Evolutionary conservation across 1,140 invertebrate species (phyloP).

Genomic region (Sarcophaga bullata): DNA sequence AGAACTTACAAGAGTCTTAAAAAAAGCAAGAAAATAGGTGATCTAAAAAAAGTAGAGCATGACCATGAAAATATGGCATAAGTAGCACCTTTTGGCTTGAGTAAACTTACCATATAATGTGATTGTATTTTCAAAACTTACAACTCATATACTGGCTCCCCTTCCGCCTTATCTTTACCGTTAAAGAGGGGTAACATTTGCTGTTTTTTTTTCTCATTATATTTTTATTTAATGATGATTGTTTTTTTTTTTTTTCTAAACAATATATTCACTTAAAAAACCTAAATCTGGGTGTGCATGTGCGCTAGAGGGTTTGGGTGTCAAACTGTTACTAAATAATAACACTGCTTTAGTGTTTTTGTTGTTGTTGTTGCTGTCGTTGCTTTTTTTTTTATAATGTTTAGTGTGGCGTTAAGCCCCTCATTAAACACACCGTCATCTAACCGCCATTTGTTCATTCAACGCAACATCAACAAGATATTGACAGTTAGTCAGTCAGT

Average conservation of each 20-base stretch:
- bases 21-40: no score
- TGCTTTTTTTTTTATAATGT: neutral
- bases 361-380: neutral
- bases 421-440: slow-evolving; percentile 21
- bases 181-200: neutral
- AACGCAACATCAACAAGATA: neutral
- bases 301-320: neutral
- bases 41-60: no score
- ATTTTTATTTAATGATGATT: neutral
- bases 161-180: neutral
- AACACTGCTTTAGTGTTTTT: neutral
- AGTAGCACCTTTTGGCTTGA: neutral
- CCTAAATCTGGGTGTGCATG: neutral
- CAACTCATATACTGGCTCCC: neutral
- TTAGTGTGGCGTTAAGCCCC: slow-evolving; percentile 25
- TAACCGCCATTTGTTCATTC: neutral
- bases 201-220: neutral
- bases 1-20: no score
- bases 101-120: neutral
- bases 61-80: neutral
- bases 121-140: neutral
- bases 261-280: neutral
- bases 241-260: neutral
- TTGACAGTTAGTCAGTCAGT: neutral
- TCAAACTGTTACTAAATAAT: neutral